Conservation (phyloP, 2,888 invertebrate genomes). For the Tenodera sinensis region DNA sequence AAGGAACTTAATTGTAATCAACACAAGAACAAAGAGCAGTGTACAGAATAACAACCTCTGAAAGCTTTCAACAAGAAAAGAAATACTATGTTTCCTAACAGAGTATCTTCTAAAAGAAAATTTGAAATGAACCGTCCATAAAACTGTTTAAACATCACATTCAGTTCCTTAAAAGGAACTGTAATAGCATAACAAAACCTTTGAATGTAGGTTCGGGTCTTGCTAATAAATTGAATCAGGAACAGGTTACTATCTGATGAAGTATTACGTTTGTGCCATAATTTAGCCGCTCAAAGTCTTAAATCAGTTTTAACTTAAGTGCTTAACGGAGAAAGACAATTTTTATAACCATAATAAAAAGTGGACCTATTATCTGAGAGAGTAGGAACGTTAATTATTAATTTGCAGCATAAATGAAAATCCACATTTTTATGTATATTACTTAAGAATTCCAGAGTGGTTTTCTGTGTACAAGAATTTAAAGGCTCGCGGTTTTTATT, state of each 20-base stretch:
- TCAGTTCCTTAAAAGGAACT: neutral
- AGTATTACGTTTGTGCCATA: neutral
- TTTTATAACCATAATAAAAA: neutral
- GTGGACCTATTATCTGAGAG: constrained; percentile 6
- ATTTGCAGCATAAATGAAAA: constrained; percentile 9
- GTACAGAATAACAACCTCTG: no score
- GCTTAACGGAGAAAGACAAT: neutral
- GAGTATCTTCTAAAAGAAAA: no score
- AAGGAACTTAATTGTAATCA: no score
- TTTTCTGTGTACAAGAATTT: constrained; percentile 9
- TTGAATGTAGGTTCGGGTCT: neutral
- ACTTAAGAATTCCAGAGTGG: constrained; percentile 2
- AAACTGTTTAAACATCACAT: neutral
- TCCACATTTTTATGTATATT: constrained; percentile 14
- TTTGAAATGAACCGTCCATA: neutral
- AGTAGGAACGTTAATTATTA: constrained; percentile 1
- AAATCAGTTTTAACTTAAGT: neutral
- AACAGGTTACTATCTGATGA: neutral
- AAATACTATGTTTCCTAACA: no score
- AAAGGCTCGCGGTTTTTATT: neutral
- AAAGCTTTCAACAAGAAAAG: no score
- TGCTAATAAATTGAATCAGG: neutral
- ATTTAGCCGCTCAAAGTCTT: neutral
- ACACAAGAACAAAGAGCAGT: no score
- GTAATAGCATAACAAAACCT: neutral